A percentile compares a stretch with the other conserved stretches of the same genome.
Conservation (phyloP, 2,113 vertebrate genomes). For the Charadrius vociferus region DNA sequence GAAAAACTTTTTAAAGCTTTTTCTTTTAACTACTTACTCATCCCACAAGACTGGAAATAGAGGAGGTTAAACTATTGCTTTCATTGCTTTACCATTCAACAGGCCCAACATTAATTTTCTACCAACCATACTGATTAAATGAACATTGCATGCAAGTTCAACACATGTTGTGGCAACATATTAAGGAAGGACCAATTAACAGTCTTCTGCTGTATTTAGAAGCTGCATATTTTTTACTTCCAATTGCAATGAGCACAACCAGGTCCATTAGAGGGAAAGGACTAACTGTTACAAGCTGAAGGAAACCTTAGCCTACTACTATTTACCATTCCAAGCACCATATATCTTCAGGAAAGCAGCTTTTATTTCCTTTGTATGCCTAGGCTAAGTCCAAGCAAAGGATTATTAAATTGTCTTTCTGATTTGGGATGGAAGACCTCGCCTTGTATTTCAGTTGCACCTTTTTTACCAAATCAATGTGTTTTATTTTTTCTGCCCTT, state of each 20-base stretch:
- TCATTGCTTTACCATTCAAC: background rate
- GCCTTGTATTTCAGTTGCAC: background rate
- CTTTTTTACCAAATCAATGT: background rate
- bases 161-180: background rate
- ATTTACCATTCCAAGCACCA: background rate
- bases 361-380: background rate
- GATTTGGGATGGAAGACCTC: background rate
- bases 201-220: background rate
- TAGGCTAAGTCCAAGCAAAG: background rate
- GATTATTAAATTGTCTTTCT: background rate
- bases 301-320: background rate
- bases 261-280: background rate
- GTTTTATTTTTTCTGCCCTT: background rate
- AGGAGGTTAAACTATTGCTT: background rate
- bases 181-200: background rate
- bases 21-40: background rate
- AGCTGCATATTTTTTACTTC: background rate
- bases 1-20: background rate
- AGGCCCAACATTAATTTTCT: background rate
- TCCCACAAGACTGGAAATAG: background rate
- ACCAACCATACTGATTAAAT: background rate
- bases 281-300: background rate
- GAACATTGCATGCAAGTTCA: background rate
- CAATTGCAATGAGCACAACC: background rate
- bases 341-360: background rate